Evolutionary conservation across 1,140 invertebrate genomes (phyloP).

Genomic region (Heterodera carotae): DNA sequence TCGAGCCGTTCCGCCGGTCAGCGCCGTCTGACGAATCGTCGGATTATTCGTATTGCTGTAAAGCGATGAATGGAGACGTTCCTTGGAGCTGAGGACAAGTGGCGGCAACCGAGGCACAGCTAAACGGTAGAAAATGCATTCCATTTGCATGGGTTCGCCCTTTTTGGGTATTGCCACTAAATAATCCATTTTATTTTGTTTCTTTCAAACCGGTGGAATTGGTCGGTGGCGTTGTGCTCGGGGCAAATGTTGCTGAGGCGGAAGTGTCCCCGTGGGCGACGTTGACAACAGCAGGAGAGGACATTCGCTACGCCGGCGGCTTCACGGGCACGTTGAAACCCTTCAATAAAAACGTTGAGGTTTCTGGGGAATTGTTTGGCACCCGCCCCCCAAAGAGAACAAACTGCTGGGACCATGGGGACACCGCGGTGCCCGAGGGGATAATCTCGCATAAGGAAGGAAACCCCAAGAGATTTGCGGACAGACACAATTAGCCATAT

Average conservation of each 20-base stretch:
- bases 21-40: neutral
- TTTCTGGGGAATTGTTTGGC: neutral
- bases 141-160: too few species aligned
- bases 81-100: too few species aligned
- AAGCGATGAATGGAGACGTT: neutral
- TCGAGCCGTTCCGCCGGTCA: neutral
- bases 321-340: neutral
- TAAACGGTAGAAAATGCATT: too few species aligned
- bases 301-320: neutral
- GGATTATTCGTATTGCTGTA: neutral
- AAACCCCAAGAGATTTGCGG: neutral
- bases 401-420: neutral
- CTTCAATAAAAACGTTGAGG: neutral
- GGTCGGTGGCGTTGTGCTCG: neutral
- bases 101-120: neutral
- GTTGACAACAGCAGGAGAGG: neutral
- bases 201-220: neutral
- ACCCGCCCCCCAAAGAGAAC: neutral
- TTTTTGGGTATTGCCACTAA: too few species aligned
- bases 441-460: neutral
- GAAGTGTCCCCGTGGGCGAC: neutral
- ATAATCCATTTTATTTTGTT: neutral
- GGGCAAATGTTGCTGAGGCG: too few species aligned
- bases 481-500: slow-evolving; percentile 12
- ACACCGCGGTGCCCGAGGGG: neutral